Conservation (phyloP, 30 jellyfish, hydroid and myxozoan species). For the Haliclystus octoradiatus region DNA sequence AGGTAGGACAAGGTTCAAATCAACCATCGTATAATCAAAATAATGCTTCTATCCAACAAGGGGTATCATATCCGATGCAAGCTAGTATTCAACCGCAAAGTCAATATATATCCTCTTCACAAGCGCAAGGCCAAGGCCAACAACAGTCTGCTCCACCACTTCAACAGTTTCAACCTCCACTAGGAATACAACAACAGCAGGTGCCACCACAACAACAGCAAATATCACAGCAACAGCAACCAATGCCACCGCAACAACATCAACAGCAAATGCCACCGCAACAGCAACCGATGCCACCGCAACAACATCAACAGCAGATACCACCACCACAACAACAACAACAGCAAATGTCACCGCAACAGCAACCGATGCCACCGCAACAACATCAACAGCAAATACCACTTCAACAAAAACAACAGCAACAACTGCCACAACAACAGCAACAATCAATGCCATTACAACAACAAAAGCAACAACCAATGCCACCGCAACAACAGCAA, state of each 20-base stretch:
- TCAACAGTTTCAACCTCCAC: slow-evolving; percentile 6
- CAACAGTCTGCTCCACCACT: slow-evolving; percentile 22
- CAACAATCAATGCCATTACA: slow-evolving; percentile 29
- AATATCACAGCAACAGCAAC: slow-evolving; percentile 7
- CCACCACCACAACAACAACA: slow-evolving; percentile 15
- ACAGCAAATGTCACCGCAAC: slow-evolving; percentile 26
- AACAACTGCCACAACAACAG: slow-evolving; percentile 22
- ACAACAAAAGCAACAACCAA: slow-evolving; percentile 9
- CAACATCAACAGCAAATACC: slow-evolving; percentile 13
- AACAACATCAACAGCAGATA: slow-evolving; percentile 5
- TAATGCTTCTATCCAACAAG: too few species aligned
- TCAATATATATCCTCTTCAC: background rate
- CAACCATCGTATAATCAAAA: too few species aligned
- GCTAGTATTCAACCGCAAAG: background rate
- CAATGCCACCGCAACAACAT: slow-evolving; percentile 22
- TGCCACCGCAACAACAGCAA: slow-evolving; percentile 8
- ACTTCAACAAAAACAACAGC: slow-evolving; percentile 25
- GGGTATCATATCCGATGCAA: background rate
- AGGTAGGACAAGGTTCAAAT: too few species aligned
- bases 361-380: slow-evolving; percentile 12
- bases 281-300: slow-evolving; percentile 6
- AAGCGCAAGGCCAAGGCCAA: background rate
- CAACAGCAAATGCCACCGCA: slow-evolving; percentile 13
- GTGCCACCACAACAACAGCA: background rate
- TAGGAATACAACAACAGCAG: background rate